Evolutionary conservation across 2,888 invertebrate species (phyloP), one percentile per base, ranked within the genome.

Genomic region (Lasioglossum lativentre): DNA sequence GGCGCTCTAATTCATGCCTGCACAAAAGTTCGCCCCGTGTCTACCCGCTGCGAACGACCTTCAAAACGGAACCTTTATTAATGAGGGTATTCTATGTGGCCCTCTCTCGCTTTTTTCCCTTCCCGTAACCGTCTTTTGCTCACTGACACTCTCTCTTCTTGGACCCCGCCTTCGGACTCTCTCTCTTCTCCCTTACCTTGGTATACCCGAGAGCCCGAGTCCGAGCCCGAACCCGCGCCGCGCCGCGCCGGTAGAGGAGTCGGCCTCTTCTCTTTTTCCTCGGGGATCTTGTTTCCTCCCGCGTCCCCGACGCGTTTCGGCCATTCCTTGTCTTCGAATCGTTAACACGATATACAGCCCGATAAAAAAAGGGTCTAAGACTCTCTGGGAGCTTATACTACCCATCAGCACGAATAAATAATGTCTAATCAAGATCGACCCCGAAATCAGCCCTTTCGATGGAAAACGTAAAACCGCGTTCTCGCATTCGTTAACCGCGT

Each of bases 11-110:
- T 81, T 87, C 86, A 76, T 75, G 70, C 82, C 77, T 85, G 85
- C 75, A 88, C 90, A 90, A 90, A 91, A 90, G 91, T 90, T 66
- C 70, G 73, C 75, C 83, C 73, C 82, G 77, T 80, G 83, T 87
- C 68, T 68, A 23, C 38, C 84, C 88, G 78, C 77, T 82, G 88
- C 66, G 66, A 82, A 90, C 83, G 88, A 89, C 90, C 91, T 90
- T 90, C 91, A 78, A 84, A 83, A 82, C 80, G 84, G 87, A 82
- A 87, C 87, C 91, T 90, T 90, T 91, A 91, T 91, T 91, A 91
- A 91, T 90, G 89, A 91, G 91, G 89, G 81, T 89, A 91, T 86
- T 91, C 88, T 89, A 87, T 85, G 78, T 82, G 78, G 73, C 59
- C 59, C 80, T 70, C 45, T 34, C 27, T 56, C 45, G 66, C n/a